phyloP scores from a whole-genome alignment of 2,797 vertebrate species.

The Myotis myotis region DNA sequence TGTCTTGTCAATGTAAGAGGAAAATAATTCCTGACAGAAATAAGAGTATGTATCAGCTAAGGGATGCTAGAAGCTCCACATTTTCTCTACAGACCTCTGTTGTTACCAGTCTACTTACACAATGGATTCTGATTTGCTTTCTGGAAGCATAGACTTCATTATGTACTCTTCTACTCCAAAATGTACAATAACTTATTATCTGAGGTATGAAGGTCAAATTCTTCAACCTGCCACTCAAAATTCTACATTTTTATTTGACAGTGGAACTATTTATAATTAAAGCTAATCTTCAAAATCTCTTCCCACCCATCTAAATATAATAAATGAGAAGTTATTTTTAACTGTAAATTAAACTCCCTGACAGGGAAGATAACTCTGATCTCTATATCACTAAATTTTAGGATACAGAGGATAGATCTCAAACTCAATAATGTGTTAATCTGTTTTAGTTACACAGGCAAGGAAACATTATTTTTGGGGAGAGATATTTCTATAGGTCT shows the following conservation, averaged over 20 bases:
- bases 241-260: constrained; percentile 37
- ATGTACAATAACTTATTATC: background rate
- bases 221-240: constrained; percentile 25
- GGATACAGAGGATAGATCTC: background rate
- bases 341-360: constrained; percentile 30
- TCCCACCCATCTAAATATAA: constrained; percentile 16
- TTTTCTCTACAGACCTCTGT: background rate
- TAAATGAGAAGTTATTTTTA: constrained; percentile 40
- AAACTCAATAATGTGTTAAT: background rate
- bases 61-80: background rate
- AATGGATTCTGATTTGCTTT: constrained; percentile 37
- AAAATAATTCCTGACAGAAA: background rate
- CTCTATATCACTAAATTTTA: background rate
- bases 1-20: background rate
- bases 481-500: constrained; percentile 42
- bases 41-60: background rate
- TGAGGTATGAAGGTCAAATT: constrained; percentile 14
- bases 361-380: background rate
- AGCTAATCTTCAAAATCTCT: background rate
- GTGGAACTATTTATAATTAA: constrained; percentile 20
- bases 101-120: background rate
- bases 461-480: constrained; percentile 8
- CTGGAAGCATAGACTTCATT: background rate
- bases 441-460: background rate
- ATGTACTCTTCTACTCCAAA: background rate